Evolutionary conservation across 2,113 vertebrate genomes (phyloP).

Genomic region (Pyxicephalus adspersus): DNA sequence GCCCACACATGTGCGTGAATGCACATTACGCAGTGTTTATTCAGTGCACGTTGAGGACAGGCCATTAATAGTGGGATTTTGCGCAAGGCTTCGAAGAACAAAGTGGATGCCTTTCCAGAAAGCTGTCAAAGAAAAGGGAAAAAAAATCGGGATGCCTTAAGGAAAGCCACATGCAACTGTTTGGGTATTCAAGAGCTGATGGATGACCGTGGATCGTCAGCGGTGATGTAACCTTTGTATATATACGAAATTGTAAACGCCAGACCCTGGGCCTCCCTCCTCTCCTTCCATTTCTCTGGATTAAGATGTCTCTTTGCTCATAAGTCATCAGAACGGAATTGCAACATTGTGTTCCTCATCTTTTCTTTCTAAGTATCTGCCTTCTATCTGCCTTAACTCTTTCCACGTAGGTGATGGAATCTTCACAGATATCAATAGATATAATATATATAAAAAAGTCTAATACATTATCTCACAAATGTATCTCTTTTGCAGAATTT

Average conservation of each 20-base stretch:
- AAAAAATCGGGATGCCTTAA: background rate
- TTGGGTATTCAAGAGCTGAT: background rate
- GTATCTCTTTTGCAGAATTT: too few species aligned
- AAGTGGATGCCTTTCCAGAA: slow-evolving; percentile 18
- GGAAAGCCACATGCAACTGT: background rate
- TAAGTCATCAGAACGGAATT: slow-evolving; percentile 34
- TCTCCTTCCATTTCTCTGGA: slow-evolving; percentile 2
- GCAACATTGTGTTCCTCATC: slow-evolving; percentile 39
- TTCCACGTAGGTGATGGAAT: background rate
- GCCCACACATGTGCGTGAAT: background rate
- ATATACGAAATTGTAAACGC: background rate
- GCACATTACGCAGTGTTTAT: slow-evolving; percentile 18
- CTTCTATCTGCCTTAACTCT: slow-evolving; percentile 11
- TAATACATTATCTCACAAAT: too few species aligned
- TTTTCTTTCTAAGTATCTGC: slow-evolving; percentile 3
- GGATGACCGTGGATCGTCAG: background rate
- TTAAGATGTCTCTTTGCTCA: slow-evolving; percentile 7
- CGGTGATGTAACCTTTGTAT: background rate
- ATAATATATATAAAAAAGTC: too few species aligned
- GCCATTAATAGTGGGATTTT: slow-evolving; percentile 19
- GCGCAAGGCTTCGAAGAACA: background rate
- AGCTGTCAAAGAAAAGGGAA: slow-evolving; percentile 25
- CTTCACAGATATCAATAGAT: too few species aligned
- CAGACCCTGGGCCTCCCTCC: background rate
- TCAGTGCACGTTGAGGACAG: slow-evolving; percentile 4